These are phyloP conservation scores for Hypsibius dujardini DNA, from an alignment of 1,140 invertebrate genomes.

Conservation along the genomic window DNA sequence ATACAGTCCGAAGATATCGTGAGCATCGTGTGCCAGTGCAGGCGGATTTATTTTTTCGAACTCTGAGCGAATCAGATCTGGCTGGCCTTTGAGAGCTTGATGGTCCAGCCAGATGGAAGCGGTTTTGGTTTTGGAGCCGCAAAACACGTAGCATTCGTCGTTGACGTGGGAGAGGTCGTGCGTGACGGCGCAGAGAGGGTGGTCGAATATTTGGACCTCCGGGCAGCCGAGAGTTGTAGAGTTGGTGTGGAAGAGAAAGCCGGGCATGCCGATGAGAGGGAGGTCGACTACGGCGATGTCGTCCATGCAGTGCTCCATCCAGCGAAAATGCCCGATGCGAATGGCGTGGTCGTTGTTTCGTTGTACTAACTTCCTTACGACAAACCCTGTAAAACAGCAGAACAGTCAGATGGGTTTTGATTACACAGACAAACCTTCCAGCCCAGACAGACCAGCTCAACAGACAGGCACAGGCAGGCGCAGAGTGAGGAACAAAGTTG, in stretches of 20 bases:
- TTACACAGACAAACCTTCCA: not conserved
- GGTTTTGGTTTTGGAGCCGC: not conserved
- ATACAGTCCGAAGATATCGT: not conserved
- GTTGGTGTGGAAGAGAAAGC: not conserved
- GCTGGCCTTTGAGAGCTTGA: not conserved
- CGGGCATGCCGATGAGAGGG: not conserved
- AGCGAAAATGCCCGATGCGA: not conserved
- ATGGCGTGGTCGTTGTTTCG: constrained; percentile 5
- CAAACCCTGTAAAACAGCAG: not conserved
- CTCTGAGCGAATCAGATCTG: not conserved
- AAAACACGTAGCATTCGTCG: not conserved
- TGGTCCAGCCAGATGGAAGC: not conserved
- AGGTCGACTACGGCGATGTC: not conserved
- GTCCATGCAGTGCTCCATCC: not conserved
- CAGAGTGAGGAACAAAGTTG: too few relatives aligned
- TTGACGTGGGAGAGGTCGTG: not conserved
- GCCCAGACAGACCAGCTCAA: not conserved
- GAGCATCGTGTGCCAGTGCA: not conserved
- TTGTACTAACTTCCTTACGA: not conserved
- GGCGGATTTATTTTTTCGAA: not conserved
- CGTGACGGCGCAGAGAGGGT: not conserved
- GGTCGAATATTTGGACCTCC: not conserved
- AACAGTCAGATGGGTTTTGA: not conserved
- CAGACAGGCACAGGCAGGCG: not conserved
- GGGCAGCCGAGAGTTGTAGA: not conserved